Conservation (phyloP, 1,140 invertebrate species). For the Ooceraea biroi region DNA sequence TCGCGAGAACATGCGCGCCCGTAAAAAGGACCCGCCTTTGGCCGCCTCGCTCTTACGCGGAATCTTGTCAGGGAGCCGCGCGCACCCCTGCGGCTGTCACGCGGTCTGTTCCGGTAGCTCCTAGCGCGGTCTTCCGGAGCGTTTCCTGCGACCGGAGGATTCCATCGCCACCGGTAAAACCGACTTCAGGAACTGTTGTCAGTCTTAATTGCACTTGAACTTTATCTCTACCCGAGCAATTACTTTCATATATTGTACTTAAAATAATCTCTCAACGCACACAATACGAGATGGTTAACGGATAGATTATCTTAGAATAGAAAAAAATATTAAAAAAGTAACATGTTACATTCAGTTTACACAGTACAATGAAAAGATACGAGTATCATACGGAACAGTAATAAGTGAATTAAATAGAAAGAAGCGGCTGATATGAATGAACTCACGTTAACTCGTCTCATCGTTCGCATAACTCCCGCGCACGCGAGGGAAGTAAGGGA, state of each 20-base stretch:
- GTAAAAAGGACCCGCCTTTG: slow-evolving; percentile 59
- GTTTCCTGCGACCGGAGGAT: neutral
- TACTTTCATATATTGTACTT: too few relatives aligned
- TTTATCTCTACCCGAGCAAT: too few relatives aligned
- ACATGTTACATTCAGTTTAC: too few relatives aligned
- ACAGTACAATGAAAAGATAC: too few relatives aligned
- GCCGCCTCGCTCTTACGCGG: slow-evolving; percentile 55
- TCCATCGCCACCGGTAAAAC: neutral
- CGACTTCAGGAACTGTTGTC: neutral
- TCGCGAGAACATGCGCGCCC: slow-evolving; percentile 60
- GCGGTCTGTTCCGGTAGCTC: slow-evolving; percentile 46
- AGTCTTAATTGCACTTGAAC: neutral
- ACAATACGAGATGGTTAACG: too few relatives aligned
- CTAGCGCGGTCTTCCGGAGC: slow-evolving; percentile 39
- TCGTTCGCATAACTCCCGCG: slow-evolving; percentile 68
- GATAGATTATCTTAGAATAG: too few relatives aligned
- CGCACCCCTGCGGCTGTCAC: slow-evolving; percentile 16
- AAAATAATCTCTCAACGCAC: too few relatives aligned
- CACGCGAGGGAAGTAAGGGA: neutral
- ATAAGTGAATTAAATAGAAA: slow-evolving; percentile 7
- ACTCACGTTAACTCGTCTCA: slow-evolving; percentile 68
- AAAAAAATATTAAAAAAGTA: too few relatives aligned
- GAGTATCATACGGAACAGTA: neutral
- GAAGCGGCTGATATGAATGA: slow-evolving; percentile 27
- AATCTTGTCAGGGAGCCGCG: slow-evolving; percentile 52